Conservation (phyloP, 1,140 invertebrate genomes). For the Aphelenchoides avenae region DNA sequence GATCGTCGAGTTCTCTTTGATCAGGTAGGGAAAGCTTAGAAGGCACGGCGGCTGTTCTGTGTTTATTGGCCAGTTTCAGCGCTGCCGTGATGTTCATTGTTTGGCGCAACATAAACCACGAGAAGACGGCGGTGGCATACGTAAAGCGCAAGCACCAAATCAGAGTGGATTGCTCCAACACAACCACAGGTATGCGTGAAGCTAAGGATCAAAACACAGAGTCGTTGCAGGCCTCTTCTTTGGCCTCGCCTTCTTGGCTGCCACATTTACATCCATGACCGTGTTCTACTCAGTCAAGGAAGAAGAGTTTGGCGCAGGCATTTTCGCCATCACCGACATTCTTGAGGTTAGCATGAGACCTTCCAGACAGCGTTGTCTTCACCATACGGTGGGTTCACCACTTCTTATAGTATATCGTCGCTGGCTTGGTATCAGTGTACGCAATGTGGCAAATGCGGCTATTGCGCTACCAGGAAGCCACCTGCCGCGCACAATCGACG, state of each 20-base stretch:
- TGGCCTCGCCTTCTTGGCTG: slow-evolving; percentile 53
- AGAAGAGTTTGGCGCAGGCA: slow-evolving; percentile 43
- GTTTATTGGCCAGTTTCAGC: no score
- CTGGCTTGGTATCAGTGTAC: slow-evolving; percentile 43
- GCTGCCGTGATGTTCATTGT: slow-evolving; percentile 94
- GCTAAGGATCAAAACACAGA: not conserved
- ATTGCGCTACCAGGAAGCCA: slow-evolving; percentile 40
- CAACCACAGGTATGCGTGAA: slow-evolving; percentile 30
- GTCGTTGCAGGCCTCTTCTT: slow-evolving; percentile 42
- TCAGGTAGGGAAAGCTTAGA: no score
- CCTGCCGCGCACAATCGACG: no score
- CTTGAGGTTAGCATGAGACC: slow-evolving; percentile 32
- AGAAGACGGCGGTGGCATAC: slow-evolving; percentile 17
- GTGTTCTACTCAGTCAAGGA: slow-evolving; percentile 52
- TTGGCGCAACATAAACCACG: slow-evolving; percentile 78
- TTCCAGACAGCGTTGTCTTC: no score
- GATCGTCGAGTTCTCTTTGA: slow-evolving; percentile 92
- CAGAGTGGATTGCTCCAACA: slow-evolving; percentile 56
- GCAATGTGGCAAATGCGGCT: slow-evolving; percentile 54
- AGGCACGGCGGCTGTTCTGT: no score
- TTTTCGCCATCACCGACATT: slow-evolving; percentile 56
- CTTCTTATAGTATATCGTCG: slow-evolving; percentile 33
- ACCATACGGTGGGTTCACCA: no score
- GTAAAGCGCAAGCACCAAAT: slow-evolving; percentile 52
- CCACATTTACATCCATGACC: slow-evolving; percentile 57